Evolutionary conservation across 2,888 invertebrate species (phyloP).

Genomic region (Ptychoptera contaminata): DNA sequence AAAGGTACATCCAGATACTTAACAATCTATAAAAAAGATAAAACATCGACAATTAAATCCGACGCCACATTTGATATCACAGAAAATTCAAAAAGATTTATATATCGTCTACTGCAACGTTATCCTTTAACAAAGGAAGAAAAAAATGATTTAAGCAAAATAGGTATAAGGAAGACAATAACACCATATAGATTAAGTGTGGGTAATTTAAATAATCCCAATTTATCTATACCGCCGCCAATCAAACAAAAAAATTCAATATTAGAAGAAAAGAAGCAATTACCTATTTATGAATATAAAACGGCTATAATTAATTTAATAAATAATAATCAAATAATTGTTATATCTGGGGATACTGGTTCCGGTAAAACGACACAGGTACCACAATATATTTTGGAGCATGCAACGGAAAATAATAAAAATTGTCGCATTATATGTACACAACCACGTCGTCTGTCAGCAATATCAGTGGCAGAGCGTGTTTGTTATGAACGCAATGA

Average conservation of each 20-base stretch:
- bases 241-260: slow-evolving; percentile 10
- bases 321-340: slow-evolving; percentile 48
- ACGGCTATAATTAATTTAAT: slow-evolving; percentile 51
- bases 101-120: slow-evolving; percentile 43
- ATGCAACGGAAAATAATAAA: slow-evolving; percentile 40
- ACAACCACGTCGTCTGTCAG: slow-evolving; percentile 83
- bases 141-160: slow-evolving; percentile 49
- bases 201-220: neutral
- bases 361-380: slow-evolving; percentile 93
- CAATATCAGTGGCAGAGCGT: slow-evolving; percentile 76
- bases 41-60: slow-evolving; percentile 48
- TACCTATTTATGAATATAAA: slow-evolving; percentile 53
- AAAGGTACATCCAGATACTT: slow-evolving; percentile 49
- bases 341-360: slow-evolving; percentile 74
- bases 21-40: slow-evolving; percentile 53
- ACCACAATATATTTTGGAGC: slow-evolving; percentile 81
- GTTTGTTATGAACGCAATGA: slow-evolving; percentile 58
- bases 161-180: slow-evolving; percentile 32
- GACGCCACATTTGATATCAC: slow-evolving; percentile 48
- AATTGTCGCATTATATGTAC: slow-evolving; percentile 80
- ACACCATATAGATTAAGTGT: slow-evolving; percentile 3
- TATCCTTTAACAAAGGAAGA: slow-evolving; percentile 42
- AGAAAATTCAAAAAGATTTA: slow-evolving; percentile 43
- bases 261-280: slow-evolving; percentile 36
- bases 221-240: slow-evolving; percentile 1